Evolutionary conservation across 2,888 invertebrate genomes (phyloP).

Genomic region (Tipula unca): DNA sequence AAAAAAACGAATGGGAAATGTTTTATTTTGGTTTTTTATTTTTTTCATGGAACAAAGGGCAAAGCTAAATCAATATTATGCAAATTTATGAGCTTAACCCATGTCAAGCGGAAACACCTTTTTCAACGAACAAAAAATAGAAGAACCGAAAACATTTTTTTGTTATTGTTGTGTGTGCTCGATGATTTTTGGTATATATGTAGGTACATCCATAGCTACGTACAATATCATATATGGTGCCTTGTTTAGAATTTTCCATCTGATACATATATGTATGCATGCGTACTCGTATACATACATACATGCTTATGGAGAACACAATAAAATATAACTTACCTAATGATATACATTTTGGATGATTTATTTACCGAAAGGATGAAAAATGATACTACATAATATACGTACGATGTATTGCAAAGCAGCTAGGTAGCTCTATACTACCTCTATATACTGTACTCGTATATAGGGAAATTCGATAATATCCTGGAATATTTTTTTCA

Average conservation of each 20-base stretch:
- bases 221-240: background rate
- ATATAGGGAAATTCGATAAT: background rate
- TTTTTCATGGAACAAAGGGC: background rate
- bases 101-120: conserved; percentile 14
- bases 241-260: background rate
- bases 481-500: background rate
- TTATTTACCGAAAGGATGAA: background rate
- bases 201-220: background rate
- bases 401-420: background rate
- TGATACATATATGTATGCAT: background rate
- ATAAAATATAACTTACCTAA: background rate
- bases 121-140: background rate
- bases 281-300: background rate
- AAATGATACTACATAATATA: background rate
- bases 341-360: conserved; percentile 8
- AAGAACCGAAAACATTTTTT: background rate
- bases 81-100: conserved; percentile 14
- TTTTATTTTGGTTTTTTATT: background rate
- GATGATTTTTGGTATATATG: background rate
- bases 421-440: background rate
- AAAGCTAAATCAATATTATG: conserved; percentile 4
- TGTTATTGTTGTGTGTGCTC: background rate
- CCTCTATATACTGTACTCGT: background rate
- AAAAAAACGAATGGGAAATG: background rate
- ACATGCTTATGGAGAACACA: background rate